Evolutionary conservation across 2,888 invertebrate species (phyloP).

Genomic region (Himalopsyche japonica): DNA sequence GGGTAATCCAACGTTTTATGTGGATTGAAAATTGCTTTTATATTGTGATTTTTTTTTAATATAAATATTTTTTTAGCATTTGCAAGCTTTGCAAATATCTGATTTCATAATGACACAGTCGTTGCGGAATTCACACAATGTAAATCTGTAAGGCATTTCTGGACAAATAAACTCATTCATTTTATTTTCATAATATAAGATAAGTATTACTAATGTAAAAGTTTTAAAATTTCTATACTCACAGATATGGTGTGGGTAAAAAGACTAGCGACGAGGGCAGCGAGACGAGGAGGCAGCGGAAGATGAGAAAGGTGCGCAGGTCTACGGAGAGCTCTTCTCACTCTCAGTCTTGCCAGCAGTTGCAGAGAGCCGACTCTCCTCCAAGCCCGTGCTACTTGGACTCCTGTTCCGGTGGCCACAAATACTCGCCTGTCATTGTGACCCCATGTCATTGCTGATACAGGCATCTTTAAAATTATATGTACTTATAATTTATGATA

Average conservation of each 20-base stretch:
- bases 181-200: no score
- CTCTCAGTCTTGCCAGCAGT: constrained; percentile 81
- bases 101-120: no score
- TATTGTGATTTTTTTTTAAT: no score
- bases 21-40: no score
- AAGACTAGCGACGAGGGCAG: constrained; percentile 81
- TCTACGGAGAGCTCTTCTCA: constrained; percentile 73
- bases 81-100: no score
- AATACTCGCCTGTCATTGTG: constrained; percentile 96
- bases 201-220: no score
- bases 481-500: no score
- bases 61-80: no score
- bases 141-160: no score
- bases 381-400: constrained; percentile 93
- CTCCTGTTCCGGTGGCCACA: constrained; percentile 87
- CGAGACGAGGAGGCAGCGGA: constrained; percentile 85
- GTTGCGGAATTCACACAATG: no score
- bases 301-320: constrained; percentile 77
- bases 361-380: constrained; percentile 88
- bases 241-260: constrained; percentile 94
- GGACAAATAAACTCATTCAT: no score
- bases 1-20: no score
- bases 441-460: constrained; percentile 96
- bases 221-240: constrained; percentile 43
- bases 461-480: constrained; percentile 65